Conservation (phyloP, 1,140 invertebrate genomes). For the Galleria mellonella region DNA sequence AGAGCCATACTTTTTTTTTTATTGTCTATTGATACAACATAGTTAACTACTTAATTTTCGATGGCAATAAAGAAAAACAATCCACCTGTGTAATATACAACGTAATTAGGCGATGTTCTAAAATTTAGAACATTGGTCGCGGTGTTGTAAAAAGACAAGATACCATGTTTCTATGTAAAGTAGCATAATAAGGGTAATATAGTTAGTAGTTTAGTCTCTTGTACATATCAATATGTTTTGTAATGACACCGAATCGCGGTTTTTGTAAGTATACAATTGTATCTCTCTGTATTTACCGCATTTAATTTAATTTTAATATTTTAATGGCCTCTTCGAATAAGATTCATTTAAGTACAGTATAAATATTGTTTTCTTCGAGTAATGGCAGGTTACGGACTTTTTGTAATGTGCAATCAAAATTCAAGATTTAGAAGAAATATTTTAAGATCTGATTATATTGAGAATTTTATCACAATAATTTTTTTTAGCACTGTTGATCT, state of each 20-base stretch:
- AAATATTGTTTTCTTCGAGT: conserved; percentile 18
- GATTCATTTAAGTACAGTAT: conserved; percentile 37
- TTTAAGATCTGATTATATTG: conserved; percentile 39
- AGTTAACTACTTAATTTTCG: conserved; percentile 28
- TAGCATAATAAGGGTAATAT: conserved; percentile 41
- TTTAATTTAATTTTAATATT: conserved; percentile 30
- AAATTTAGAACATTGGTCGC: conserved; percentile 52
- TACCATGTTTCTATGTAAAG: conserved; percentile 33
- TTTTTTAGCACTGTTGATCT: conserved; percentile 5
- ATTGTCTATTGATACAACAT: conserved; percentile 2
- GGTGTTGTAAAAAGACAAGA: conserved; percentile 53
- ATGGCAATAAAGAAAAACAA: conserved; percentile 32
- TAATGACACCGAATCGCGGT: conserved; percentile 26
- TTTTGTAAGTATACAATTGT: conserved; percentile 46
- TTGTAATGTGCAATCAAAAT: conserved; percentile 45
- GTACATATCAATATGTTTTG: conserved; percentile 64
- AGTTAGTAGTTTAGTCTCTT: conserved; percentile 31
- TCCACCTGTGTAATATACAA: conserved; percentile 24
- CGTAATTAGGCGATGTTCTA: conserved; percentile 40
- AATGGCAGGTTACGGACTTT: conserved; percentile 24
- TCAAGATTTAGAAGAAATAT: conserved; percentile 24
- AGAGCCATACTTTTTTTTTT: conserved; percentile 10
- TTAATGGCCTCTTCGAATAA: conserved; percentile 28
- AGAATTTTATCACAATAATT: neutral
- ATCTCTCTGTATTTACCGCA: conserved; percentile 33